phyloP scores from a whole-genome alignment of 30 jellyfish, hydroid and myxozoan species.

The Cassiopea xamachana region DNA sequence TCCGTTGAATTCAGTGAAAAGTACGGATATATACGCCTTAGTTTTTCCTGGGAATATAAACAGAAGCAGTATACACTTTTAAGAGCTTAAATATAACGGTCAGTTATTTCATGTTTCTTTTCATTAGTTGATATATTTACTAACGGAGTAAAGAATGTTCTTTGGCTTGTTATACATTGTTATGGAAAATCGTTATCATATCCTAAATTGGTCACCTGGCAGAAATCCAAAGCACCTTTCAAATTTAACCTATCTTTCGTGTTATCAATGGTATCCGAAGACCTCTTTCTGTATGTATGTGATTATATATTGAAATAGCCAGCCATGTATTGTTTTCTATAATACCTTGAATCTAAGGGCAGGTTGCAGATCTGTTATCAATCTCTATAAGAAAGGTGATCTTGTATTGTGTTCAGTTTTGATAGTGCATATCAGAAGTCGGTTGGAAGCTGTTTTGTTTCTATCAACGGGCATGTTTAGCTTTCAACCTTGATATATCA shows the following conservation, averaged over 20 bases:
- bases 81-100: no score
- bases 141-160: background rate
- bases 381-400: background rate
- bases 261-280: background rate
- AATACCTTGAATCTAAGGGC: background rate
- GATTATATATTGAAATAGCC: background rate
- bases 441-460: background rate
- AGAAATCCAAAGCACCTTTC: background rate
- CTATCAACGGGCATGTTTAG: background rate
- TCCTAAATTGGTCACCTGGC: background rate
- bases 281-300: background rate
- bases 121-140: background rate
- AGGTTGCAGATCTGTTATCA: background rate
- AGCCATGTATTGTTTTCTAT: background rate
- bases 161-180: background rate
- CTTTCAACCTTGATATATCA: background rate
- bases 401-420: background rate
- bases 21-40: background rate
- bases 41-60: background rate
- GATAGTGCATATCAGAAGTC: background rate
- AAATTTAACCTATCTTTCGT: background rate
- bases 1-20: background rate
- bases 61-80: background rate
- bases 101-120: background rate
- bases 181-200: background rate